Evolutionary conservation across 2,888 invertebrate genomes (phyloP).

Genomic region (Patella caerulea): DNA sequence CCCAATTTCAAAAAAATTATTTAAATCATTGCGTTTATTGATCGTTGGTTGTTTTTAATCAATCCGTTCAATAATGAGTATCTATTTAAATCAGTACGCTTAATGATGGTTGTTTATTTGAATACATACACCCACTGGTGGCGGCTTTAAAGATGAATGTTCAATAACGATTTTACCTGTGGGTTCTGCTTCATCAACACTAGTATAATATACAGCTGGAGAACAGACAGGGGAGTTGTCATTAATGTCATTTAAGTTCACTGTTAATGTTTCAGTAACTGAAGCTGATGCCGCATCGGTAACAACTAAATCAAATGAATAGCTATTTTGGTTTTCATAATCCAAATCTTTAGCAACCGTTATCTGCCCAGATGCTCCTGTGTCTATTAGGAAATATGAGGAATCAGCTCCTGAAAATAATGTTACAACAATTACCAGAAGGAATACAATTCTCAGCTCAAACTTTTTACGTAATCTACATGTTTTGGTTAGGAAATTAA

Average conservation of each 20-base stretch:
- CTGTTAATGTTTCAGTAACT: conserved; percentile 11
- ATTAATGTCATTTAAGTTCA: conserved; percentile 31
- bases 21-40: too few relatives aligned
- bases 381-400: not conserved
- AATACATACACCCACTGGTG: too few relatives aligned
- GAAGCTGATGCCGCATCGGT: not conserved
- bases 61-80: too few relatives aligned
- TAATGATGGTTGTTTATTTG: too few relatives aligned
- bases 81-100: too few relatives aligned
- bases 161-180: conserved; percentile 11
- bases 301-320: not conserved
- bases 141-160: too few relatives aligned
- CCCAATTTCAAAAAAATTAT: too few relatives aligned
- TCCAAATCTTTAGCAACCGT: not conserved
- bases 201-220: conserved; percentile 23
- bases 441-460: too few relatives aligned
- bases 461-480: too few relatives aligned
- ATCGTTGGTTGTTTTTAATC: too few relatives aligned
- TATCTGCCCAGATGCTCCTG: not conserved
- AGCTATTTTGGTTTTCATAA: not conserved
- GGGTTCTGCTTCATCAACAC: conserved; percentile 26
- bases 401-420: conserved; percentile 16
- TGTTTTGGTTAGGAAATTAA: too few relatives aligned
- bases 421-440: not conserved
- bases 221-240: conserved; percentile 39